phyloP scores from a whole-genome alignment of 2,888 invertebrate genomes.

The Stenodema calcarata region DNA sequence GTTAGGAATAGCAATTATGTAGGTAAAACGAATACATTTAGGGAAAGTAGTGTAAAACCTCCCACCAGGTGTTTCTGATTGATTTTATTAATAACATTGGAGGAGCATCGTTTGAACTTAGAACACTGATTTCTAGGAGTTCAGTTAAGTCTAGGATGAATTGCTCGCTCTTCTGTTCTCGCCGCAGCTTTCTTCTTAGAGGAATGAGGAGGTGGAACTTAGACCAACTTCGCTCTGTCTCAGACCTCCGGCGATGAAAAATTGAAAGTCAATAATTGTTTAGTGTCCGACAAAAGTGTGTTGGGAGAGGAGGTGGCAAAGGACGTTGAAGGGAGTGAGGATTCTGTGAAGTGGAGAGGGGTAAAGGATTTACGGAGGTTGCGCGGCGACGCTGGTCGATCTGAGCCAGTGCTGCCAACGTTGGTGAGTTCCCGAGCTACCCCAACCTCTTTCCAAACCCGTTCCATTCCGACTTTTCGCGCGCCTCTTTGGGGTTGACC shows the following conservation, averaged over 20 bases:
- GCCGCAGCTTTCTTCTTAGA: neutral
- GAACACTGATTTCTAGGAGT: no score
- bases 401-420: slow-evolving; percentile 32
- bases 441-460: neutral
- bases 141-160: neutral
- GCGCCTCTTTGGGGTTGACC: slow-evolving; percentile 3
- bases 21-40: no score
- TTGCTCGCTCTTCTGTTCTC: neutral
- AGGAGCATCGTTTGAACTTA: no score
- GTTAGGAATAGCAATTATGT: no score
- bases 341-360: neutral
- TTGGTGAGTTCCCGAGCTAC: neutral
- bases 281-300: slow-evolving; percentile 29
- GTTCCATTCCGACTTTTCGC: neutral
- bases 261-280: slow-evolving; percentile 47
- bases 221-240: neutral
- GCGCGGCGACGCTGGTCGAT: slow-evolving; percentile 39
- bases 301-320: slow-evolving; percentile 1
- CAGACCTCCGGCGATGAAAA: slow-evolving; percentile 6
- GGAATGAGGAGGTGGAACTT: neutral
- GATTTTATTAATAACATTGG: no score
- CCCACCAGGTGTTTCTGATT: no score
- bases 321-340: neutral
- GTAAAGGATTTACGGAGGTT: slow-evolving; percentile 6
- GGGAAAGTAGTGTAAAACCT: no score